Evolutionary conservation across 2,888 invertebrate genomes (phyloP), one percentile per base, ranked within the genome.

Genomic region (Atrina japonica): DNA sequence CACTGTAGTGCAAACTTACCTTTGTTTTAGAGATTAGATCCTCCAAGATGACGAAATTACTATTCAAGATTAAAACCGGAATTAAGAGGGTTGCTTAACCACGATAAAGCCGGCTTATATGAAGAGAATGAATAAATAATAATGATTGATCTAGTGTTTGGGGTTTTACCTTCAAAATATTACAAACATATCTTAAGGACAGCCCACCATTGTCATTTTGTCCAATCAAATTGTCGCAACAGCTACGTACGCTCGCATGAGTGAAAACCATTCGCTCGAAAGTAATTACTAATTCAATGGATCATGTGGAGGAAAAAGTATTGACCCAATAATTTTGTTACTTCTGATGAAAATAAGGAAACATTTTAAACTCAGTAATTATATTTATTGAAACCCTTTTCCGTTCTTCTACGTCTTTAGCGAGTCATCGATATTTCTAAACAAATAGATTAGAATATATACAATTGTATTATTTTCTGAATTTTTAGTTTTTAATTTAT

Each of bases 31-130:
- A 56, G 61, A 25, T 47, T 50, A 47, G 47, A 61, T 21, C 29
- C 61, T 30, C 47, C 18, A 49, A 61, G 49, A 47, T 61, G 61
- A 29, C 61, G 25, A 67, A 52, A 50, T 49, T 41, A 67, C 60
- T 67, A 56, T 43, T 47, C 52, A 41, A 67, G 67, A 67, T 67
- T 67, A 67, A 16, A 60, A 53, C 21, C 30, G 49, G 58, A 56
- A 47, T 49, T 67, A 67, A 67, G 67, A 29, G 52, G 60, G 60
- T 60, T 56, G 55, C 66, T 72, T 63, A 72, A 72, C 66, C 66
- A 63, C 66, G 71, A 66, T 66, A 72, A 72, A 63, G 58, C 55
- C 63, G 61, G 66, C 71, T 72, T 72, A 72, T 49, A 56, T 66
- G 56, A 49, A 43, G 25, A 53, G 53, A 52, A 72, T 72, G 66